phyloP scores from a whole-genome alignment of 92 coral and sea anemone species.

The Palythoa grandis region DNA sequence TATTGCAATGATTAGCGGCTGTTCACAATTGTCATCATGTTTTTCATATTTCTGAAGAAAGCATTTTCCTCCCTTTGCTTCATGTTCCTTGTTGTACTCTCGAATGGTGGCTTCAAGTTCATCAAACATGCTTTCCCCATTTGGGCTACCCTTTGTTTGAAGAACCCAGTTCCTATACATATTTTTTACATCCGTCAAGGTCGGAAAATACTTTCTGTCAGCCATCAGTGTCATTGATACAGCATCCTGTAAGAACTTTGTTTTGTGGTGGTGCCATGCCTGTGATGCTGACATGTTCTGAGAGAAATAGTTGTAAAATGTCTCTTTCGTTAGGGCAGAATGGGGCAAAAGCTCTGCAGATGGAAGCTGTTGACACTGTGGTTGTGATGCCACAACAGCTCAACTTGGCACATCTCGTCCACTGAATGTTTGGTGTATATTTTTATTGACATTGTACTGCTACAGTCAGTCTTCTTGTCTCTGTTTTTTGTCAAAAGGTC shows the following conservation, averaged over 20 bases:
- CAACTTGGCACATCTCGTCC: slow-evolving; percentile 50
- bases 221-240: not conserved
- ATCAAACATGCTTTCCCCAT: slow-evolving; percentile 65
- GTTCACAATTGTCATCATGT: not conserved
- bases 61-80: slow-evolving; percentile 52
- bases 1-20: slow-evolving; percentile 56
- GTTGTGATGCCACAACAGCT: slow-evolving; percentile 59
- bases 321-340: not conserved
- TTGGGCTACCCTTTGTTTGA: not conserved
- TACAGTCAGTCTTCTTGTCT: slow-evolving; percentile 58
- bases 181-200: not conserved
- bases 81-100: slow-evolving; percentile 54
- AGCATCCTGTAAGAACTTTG: not conserved
- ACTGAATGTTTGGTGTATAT: slow-evolving; percentile 40
- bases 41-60: slow-evolving; percentile 44
- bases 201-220: not conserved
- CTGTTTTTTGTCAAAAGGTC: slow-evolving; percentile 51
- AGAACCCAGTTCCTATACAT: not conserved
- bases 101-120: slow-evolving; percentile 34
- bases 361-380: slow-evolving; percentile 53
- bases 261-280: not conserved
- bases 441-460: slow-evolving; percentile 50
- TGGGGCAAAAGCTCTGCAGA: slow-evolving; percentile 10
- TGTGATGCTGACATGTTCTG: not conserved
- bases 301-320: not conserved